A percentile compares a stretch with the other conserved stretches of the same genome.
phyloP scores from a whole-genome alignment of 2,888 invertebrate species.

The Eustalomyia histrio region DNA sequence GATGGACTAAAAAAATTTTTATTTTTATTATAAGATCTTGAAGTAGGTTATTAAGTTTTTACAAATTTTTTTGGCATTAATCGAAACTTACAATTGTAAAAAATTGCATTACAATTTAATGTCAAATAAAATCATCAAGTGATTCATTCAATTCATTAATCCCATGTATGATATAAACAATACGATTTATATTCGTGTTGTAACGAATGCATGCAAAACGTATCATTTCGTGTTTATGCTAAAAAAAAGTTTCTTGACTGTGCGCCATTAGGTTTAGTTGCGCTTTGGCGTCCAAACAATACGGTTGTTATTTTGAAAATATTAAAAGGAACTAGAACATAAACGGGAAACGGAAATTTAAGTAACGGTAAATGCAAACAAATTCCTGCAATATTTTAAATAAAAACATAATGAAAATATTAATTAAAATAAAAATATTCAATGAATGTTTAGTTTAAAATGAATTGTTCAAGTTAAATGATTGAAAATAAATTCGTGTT shows the following conservation, averaged over 20 bases:
- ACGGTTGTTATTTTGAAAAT: slow-evolving; percentile 28
- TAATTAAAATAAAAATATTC: neutral
- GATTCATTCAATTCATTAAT: too few relatives aligned
- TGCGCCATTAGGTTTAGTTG: slow-evolving; percentile 42
- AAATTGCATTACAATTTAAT: too few relatives aligned
- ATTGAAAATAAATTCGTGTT: neutral
- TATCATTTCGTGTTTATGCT: slow-evolving; percentile 6
- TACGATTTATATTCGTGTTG: neutral
- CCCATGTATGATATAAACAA: neutral
- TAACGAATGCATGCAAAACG: slow-evolving; percentile 7
- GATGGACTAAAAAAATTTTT: too few relatives aligned
- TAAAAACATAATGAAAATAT: slow-evolving; percentile 8
- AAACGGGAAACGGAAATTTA: slow-evolving; percentile 47
- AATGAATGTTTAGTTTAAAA: neutral
- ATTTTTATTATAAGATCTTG: too few relatives aligned
- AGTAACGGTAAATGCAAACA: slow-evolving; percentile 19
- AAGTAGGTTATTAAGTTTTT: too few relatives aligned
- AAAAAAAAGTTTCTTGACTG: slow-evolving; percentile 25
- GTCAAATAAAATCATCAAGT: too few relatives aligned
- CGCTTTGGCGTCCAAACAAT: slow-evolving; percentile 44
- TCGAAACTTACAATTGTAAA: too few relatives aligned
- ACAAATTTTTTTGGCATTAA: too few relatives aligned
- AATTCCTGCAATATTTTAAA: neutral
- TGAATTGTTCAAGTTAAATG: too few relatives aligned
- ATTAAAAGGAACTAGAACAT: neutral